Base-by-base conservation (phyloP, 2,113 vertebrate genomes). In the Physeter macrocephalus region DNA sequence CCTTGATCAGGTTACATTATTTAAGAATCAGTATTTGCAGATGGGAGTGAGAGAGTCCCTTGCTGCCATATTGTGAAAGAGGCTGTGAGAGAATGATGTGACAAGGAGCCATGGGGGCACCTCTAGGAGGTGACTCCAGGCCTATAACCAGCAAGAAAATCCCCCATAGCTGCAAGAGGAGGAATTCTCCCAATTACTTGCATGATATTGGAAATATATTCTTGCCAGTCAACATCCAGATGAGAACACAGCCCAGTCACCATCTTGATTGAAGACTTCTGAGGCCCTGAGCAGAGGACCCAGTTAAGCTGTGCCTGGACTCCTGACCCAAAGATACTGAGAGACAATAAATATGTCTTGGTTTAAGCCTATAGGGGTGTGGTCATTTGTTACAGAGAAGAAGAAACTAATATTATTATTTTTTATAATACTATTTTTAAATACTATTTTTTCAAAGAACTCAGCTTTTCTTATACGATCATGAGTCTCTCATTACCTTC, bases 81-180 rank as follows among this genome's bases (percentile, higher is more conserved):
- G 1, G 13, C 34, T 93, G 5, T n/a, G 31, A 49, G 14, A 77
- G 0, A 4, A 31, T 5, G 11, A 7, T 5, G 41, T 71, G 10
- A 43, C 21, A 43, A 90, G 10, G 11, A 96, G 4, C 8, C 64
- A 39, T 8, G 14, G 6, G 3, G 0, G 11, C 29, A 21, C 13
- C 43, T 92, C n/a, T 17, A 89, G 23, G 41, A 88, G 6, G 6
- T 54, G 15, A 80, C 11, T 25, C 1, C 2, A 52, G 43, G 34
- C 4, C 14, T 54, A 20, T 39, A 81, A 29, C 6, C 13, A 41
- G 6, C 13, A 62, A 89, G 54, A 46, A 84, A 29, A 18, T 41
- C 0, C 1, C 23, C 3, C 17, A 31, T 3, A 31, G 10, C 29
- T 72, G 36, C 17, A 52, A 61, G 2, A 27, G 5, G 6, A 77